phyloP scores from a whole-genome alignment of 2,113 vertebrate species.

The Epinephelus fuscoguttatus region DNA sequence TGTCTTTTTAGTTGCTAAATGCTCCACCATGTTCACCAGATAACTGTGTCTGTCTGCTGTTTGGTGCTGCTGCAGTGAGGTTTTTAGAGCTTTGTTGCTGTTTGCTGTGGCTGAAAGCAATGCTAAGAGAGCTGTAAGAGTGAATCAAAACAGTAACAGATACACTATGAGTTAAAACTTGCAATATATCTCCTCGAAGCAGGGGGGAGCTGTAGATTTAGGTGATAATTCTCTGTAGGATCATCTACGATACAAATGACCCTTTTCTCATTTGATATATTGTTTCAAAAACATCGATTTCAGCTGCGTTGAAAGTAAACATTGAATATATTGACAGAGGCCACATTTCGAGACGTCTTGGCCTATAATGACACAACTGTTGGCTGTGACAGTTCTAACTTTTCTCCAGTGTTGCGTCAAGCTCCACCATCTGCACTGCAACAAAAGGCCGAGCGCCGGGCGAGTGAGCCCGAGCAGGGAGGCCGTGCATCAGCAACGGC shows the following conservation, averaged over 20 bases:
- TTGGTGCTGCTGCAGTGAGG: neutral
- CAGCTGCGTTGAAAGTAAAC: neutral
- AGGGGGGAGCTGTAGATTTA: neutral
- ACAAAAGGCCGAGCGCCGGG: slow-evolving; percentile 69
- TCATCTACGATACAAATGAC: neutral
- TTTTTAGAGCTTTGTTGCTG: neutral
- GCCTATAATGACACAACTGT: slow-evolving; percentile 38
- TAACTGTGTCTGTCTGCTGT: neutral
- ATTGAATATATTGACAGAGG: neutral
- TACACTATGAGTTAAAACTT: neutral
- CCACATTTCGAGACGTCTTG: slow-evolving; percentile 27
- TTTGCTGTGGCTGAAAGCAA: neutral
- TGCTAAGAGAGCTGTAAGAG: neutral
- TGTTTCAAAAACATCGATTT: neutral
- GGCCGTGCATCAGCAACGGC: slow-evolving; percentile 52
- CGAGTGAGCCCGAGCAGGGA: slow-evolving; percentile 43
- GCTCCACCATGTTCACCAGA: neutral
- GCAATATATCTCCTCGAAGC: neutral
- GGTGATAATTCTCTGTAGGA: neutral
- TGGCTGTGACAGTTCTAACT: slow-evolving; percentile 34
- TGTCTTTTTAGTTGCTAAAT: neutral
- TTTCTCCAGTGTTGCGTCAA: slow-evolving; percentile 59
- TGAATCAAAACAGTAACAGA: neutral
- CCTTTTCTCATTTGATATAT: neutral
- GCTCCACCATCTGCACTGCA: slow-evolving; percentile 64